Percentiles rank a stretch among this genome's conserved stretches.
Conservation (phyloP, 2,113 vertebrate genomes). For the Oplegnathus fasciatus region DNA sequence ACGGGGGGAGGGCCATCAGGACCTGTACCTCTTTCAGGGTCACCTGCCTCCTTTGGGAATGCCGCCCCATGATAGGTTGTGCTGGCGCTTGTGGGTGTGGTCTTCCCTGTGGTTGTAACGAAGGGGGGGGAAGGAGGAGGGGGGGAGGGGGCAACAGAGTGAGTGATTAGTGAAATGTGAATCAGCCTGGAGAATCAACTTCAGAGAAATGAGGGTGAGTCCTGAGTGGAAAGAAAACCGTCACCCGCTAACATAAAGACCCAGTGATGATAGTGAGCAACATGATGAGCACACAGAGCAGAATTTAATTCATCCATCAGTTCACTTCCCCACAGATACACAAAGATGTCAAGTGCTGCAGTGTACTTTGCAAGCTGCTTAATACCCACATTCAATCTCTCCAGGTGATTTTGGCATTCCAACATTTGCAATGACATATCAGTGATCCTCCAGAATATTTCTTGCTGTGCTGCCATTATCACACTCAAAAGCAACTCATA, state of each 20-base stretch:
- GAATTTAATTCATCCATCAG: slow-evolving; percentile 4
- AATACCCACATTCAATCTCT: slow-evolving; percentile 7
- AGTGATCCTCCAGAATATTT: background rate
- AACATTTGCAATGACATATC: slow-evolving; percentile 1
- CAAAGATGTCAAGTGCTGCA: background rate
- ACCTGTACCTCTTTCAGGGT: slow-evolving; percentile 87
- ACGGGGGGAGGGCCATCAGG: slow-evolving; percentile 84
- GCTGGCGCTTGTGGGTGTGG: slow-evolving; percentile 86
- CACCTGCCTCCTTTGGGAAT: slow-evolving; percentile 85
- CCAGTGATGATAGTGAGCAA: slow-evolving; percentile 48
- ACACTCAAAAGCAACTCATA: background rate
- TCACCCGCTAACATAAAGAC: slow-evolving; percentile 59
- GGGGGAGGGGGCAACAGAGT: slow-evolving; percentile 79
- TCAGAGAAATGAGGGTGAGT: slow-evolving; percentile 69
- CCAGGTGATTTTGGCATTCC: slow-evolving; percentile 5
- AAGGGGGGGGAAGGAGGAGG: slow-evolving; percentile 58
- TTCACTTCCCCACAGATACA: slow-evolving; percentile 3
- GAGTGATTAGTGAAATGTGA: slow-evolving; percentile 84
- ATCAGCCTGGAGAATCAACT: slow-evolving; percentile 70
- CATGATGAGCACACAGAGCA: slow-evolving; percentile 55
- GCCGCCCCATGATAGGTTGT: slow-evolving; percentile 83
- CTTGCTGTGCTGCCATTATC: background rate
- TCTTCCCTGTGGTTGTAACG: slow-evolving; percentile 87
- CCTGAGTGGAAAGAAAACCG: slow-evolving; percentile 50
- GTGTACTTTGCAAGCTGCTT: slow-evolving; percentile 14